Percentiles rank a stretch among this genome's conserved stretches.
Conservation (phyloP, 2,113 vertebrate species). For the Camelus dromedarius region DNA sequence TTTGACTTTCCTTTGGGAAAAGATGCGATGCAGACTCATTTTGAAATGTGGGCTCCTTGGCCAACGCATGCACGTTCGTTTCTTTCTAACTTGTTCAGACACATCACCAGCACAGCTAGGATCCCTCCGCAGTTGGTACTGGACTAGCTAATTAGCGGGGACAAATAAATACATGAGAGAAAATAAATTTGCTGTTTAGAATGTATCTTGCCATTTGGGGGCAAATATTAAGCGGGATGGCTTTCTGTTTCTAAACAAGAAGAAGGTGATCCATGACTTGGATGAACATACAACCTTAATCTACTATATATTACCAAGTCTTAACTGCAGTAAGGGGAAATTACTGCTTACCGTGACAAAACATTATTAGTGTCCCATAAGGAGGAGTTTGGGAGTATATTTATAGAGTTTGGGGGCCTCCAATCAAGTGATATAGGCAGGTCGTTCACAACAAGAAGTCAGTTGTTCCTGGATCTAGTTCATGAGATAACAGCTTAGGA, state of each 20-base stretch:
- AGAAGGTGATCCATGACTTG: background rate
- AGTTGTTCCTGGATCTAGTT: background rate
- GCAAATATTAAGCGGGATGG: background rate
- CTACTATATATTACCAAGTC: background rate
- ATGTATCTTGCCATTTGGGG: background rate
- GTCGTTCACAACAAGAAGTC: background rate
- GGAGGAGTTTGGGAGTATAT: background rate
- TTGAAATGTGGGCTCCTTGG: slow-evolving; percentile 2
- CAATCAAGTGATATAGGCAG: background rate
- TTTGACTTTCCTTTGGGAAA: background rate
- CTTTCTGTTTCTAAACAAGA: background rate
- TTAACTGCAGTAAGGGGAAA: background rate
- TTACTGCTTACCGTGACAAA: background rate
- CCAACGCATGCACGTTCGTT: slow-evolving; percentile 39
- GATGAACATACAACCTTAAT: background rate
- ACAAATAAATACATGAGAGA: slow-evolving; percentile 36
- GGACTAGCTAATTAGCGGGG: slow-evolving; percentile 17
- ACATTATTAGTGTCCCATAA: background rate
- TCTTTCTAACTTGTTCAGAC: slow-evolving; percentile 49
- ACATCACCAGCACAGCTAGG: background rate
- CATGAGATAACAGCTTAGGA: background rate
- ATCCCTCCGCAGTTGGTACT: background rate
- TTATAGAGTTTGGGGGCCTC: background rate
- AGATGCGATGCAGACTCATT: background rate
- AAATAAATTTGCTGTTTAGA: slow-evolving; percentile 41